Evolutionary conservation across 2,113 vertebrate species (phyloP).

Genomic region (Python bivittatus): DNA sequence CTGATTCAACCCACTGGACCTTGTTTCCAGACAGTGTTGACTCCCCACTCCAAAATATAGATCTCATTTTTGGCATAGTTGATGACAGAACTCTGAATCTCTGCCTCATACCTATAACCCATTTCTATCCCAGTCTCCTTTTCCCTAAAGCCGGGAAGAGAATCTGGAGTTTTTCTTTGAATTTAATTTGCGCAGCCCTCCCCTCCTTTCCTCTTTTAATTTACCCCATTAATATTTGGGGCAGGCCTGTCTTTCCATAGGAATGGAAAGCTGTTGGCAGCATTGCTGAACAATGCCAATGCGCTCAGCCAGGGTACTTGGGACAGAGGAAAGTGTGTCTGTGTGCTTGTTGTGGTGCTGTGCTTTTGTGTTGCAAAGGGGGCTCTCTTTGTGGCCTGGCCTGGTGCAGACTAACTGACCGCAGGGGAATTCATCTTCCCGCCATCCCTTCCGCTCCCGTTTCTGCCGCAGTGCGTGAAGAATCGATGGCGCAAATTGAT

Average conservation of each 20-base stretch:
- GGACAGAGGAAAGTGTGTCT: neutral
- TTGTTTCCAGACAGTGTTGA: neutral
- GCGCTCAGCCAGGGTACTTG: neutral
- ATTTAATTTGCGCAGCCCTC: neutral
- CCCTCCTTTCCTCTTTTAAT: neutral
- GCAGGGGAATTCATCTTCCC: constrained; percentile 23
- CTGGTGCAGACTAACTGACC: neutral
- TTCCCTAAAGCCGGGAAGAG: neutral
- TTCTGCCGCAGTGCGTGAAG: constrained; percentile 70
- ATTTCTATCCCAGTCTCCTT: neutral
- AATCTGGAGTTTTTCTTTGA: neutral
- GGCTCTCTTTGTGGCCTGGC: constrained; percentile 23
- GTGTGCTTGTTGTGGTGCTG: neutral
- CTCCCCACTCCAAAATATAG: neutral
- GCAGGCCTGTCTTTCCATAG: neutral
- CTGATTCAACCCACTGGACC: neutral
- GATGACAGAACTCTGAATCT: neutral
- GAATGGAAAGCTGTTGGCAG: neutral
- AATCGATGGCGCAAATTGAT: constrained; percentile 73
- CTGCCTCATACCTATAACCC: neutral
- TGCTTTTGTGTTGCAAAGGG: neutral
- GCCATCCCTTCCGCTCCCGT: constrained; percentile 28
- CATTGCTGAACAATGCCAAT: neutral
- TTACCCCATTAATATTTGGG: neutral
- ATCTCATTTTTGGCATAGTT: neutral